Evolutionary conservation across 2,888 invertebrate species (phyloP), one percentile per base, ranked within the genome.

Genomic region (Pristionchus japonicus): DNA sequence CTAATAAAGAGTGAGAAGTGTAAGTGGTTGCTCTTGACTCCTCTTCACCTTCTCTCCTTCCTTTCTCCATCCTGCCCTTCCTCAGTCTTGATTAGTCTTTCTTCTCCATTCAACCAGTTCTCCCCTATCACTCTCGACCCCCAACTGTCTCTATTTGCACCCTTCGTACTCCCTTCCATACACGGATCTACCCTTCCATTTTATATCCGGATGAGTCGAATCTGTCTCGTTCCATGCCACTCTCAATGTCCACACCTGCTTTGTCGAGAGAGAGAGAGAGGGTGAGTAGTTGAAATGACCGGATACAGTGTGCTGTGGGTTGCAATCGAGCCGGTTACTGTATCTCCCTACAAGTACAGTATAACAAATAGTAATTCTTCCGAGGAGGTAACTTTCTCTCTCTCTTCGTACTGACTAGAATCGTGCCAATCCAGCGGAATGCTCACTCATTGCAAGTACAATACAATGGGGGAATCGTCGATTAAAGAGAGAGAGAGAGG

Each of bases 191-290:
- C 17, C 43, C 27, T 23, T 27, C n/a, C 40, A 23, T n/a, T 77
- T 77, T 77, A 77, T 77, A 77, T 77, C 74, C 74, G 74, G 74
- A 43, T 77, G 74, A 77, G 74, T 43, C 27, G 74, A 77, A 77
- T 77, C 37, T 70, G 70, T 70, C 74, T 77, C 31, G 27, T 37
- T 77, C 74, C 74, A 77, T 77, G 74, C 74, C 74, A 77, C 49
- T 82, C 37, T 49, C 49, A 83, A 80, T 80, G 80, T 57, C 83
- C 83, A 83, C 34, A 49, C 83, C 83, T 52, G 83, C 57, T 31
- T 31, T 11, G 34, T 31, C 83, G 11, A 3, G 49, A 6, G 74
- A 43, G 3, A 43, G 40, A 77, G 0, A 37, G 37, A 37, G 7
- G n/a, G 40, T 17, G 7, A 43, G 40, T 17, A 43, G 43, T n/a